Conservation (phyloP, 2,888 invertebrate species). For the Mythimna ferrago region DNA sequence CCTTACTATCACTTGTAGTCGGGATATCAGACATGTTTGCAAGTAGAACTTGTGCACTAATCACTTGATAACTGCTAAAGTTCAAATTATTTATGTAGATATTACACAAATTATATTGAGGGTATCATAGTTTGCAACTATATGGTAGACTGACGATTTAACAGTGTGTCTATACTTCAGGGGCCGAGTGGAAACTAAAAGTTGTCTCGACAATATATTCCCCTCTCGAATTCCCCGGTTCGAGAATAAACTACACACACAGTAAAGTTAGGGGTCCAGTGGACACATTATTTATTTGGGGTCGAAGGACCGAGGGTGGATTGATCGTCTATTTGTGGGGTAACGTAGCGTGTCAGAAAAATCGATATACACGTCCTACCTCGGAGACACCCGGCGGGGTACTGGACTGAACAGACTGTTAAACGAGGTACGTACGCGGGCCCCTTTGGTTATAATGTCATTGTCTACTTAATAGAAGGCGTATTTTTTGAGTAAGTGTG, state of each 20-base stretch:
- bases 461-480: too few relatives aligned
- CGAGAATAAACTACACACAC: neutral
- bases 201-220: neutral
- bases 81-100: neutral
- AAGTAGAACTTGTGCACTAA: neutral
- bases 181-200: neutral
- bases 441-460: too few relatives aligned
- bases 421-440: too few relatives aligned
- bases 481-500: too few relatives aligned
- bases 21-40: neutral
- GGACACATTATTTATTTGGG: neutral
- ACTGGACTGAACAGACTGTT: too few relatives aligned
- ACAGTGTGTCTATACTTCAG: too few relatives aligned
- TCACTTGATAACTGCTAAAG: neutral
- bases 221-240: neutral
- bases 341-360: too few relatives aligned
- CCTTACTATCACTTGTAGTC: neutral
- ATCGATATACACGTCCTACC: too few relatives aligned
- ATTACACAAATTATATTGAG: neutral
- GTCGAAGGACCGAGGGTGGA: neutral
- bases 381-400: too few relatives aligned
- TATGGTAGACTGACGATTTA: neutral
- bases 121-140: neutral
- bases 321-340: too few relatives aligned
- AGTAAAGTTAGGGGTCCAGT: neutral